Percentiles rank a stretch among this genome's conserved stretches.
phyloP scores from a whole-genome alignment of 1,140 invertebrate genomes.

The Alviniconcha marisindica region DNA sequence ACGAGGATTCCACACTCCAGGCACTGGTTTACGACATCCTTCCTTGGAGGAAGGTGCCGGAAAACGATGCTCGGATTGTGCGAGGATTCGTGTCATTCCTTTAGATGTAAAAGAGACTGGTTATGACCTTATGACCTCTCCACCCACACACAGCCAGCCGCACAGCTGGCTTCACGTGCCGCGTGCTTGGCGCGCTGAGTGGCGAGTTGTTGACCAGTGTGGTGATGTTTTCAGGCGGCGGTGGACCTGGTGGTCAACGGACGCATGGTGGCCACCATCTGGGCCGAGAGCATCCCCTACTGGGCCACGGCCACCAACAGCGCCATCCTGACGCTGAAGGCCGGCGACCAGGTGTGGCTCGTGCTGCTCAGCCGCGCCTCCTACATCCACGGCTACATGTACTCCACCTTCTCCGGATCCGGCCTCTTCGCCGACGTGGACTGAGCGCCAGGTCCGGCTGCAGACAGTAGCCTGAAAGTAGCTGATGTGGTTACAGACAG shows the following conservation, averaged over 20 bases:
- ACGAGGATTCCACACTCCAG: too few species aligned
- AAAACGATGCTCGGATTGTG: too few species aligned
- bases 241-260: slow-evolving; percentile 70
- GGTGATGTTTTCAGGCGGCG: slow-evolving; percentile 67
- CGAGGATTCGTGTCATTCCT: too few species aligned
- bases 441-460: neutral
- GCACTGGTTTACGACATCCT: too few species aligned
- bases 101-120: too few species aligned
- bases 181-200: too few species aligned
- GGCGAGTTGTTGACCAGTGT: too few species aligned
- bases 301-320: slow-evolving; percentile 73
- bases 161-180: too few species aligned
- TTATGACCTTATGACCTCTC: too few species aligned
- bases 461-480: too few species aligned
- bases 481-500: neutral
- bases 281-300: slow-evolving; percentile 74
- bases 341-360: slow-evolving; percentile 72
- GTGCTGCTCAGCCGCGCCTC: slow-evolving; percentile 65
- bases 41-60: too few species aligned
- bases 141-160: too few species aligned
- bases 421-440: slow-evolving; percentile 65
- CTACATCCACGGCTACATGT: slow-evolving; percentile 75
- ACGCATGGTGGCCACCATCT: slow-evolving; percentile 71
- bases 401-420: slow-evolving; percentile 73
- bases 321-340: slow-evolving; percentile 68